These are phyloP conservation scores for Magallana ariakensis DNA, from an alignment of 1,140 invertebrate genomes.

Conservation along the genomic window DNA sequence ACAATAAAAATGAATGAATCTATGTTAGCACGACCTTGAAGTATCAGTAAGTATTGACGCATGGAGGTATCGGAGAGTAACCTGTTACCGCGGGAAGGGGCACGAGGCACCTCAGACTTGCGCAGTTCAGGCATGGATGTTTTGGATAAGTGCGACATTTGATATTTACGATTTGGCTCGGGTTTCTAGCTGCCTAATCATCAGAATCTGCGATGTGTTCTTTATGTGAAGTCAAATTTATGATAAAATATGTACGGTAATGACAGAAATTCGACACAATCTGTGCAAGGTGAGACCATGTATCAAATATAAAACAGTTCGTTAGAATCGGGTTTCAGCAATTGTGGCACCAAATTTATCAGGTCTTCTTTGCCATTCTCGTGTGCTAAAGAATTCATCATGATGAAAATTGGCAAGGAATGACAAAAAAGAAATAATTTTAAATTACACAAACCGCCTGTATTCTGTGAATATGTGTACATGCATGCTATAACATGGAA, in stretches of 20 bases:
- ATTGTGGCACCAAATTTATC: background rate
- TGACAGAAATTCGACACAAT: slow-evolving; percentile 31
- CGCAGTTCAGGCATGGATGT: background rate
- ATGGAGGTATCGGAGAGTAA: background rate
- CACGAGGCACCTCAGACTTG: background rate
- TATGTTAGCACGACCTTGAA: background rate
- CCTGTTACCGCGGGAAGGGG: background rate
- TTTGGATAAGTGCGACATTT: slow-evolving; percentile 2
- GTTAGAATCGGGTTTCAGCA: slow-evolving; percentile 23
- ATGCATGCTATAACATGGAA: no score
- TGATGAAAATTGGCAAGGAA: no score
- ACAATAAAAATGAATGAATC: background rate
- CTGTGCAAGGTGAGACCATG: slow-evolving; percentile 4
- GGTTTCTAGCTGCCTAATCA: background rate
- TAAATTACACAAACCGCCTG: no score
- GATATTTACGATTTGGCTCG: slow-evolving; percentile 3
- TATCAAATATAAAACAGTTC: background rate
- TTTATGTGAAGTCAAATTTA: slow-evolving; percentile 31
- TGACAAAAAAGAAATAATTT: no score
- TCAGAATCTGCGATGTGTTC: slow-evolving; percentile 7
- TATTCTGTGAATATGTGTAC: no score
- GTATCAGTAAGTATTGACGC: background rate
- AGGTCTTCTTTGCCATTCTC: no score
- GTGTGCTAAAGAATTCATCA: no score
- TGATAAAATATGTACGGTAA: slow-evolving; percentile 32